A percentile compares a stretch with the other conserved stretches of the same genome.
Conservation (phyloP, 2,797 vertebrate species). For the Holocentrus rufus region DNA sequence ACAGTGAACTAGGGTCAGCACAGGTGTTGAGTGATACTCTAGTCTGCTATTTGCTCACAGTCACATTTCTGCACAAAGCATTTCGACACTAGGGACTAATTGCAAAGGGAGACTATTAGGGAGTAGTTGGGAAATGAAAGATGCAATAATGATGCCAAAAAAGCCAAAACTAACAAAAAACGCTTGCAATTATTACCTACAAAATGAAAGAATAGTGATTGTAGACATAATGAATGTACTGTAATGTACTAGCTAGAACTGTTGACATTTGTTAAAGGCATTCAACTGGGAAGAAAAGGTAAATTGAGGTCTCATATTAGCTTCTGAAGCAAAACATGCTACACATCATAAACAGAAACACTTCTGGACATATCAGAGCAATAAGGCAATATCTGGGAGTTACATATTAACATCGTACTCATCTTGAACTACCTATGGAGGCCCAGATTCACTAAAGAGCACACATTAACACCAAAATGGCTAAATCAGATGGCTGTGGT, state of each 20-base stretch:
- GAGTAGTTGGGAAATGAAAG: not conserved
- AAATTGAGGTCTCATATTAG: slow-evolving; percentile 1
- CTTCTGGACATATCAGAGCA: slow-evolving; percentile 2
- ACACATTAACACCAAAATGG: not conserved
- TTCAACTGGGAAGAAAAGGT: not conserved
- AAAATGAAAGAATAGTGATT: not conserved
- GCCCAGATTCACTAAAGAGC: too few relatives aligned
- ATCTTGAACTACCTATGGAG: slow-evolving; percentile 4
- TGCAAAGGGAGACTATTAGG: not conserved
- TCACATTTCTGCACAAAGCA: not conserved
- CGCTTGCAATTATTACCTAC: not conserved
- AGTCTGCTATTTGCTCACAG: not conserved
- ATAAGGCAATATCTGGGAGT: not conserved
- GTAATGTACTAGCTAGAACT: too few relatives aligned
- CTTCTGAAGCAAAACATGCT: slow-evolving; percentile 8
- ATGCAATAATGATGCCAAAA: not conserved
- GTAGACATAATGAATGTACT: not conserved
- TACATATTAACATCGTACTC: slow-evolving; percentile 9
- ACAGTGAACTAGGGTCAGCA: not conserved
- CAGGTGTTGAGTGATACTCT: not conserved
- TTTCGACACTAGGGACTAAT: slow-evolving; percentile 8
- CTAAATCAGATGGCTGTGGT: not conserved
- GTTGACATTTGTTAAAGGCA: not conserved
- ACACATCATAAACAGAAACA: slow-evolving; percentile 4
- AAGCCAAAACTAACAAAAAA: too few relatives aligned